Percentiles rank a stretch among this genome's conserved stretches.
Conservation (phyloP, 2,113 vertebrate species). For the Callionymus lyra region DNA sequence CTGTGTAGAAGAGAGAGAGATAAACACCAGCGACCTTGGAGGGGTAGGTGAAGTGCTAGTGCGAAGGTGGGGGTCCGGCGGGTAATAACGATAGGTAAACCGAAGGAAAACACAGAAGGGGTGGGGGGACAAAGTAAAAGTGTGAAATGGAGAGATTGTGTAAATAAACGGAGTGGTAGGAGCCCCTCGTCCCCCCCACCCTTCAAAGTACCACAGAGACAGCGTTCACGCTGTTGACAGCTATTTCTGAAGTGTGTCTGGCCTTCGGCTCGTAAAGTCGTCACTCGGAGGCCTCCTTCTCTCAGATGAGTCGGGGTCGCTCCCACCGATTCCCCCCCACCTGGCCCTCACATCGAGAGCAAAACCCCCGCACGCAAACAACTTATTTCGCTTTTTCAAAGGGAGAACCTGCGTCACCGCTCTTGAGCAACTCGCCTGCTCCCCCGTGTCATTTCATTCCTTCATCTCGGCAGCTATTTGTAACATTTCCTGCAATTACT, state of each 20-base stretch:
- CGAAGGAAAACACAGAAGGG: background rate
- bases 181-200: too few species aligned
- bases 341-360: conserved; percentile 38
- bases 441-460: conserved; percentile 22
- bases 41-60: conserved; percentile 9
- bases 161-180: conserved; percentile 24
- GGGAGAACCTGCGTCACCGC: conserved; percentile 34
- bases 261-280: conserved; percentile 57
- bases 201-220: conserved; percentile 36
- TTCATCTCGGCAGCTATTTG: conserved; percentile 3
- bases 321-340: conserved; percentile 27
- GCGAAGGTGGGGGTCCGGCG: conserved; percentile 5
- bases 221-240: conserved; percentile 48
- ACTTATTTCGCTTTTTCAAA: conserved; percentile 46
- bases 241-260: conserved; percentile 56
- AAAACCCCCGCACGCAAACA: conserved; percentile 36
- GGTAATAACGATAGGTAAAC: conserved; percentile 14
- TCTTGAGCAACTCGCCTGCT: conserved; percentile 21
- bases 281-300: conserved; percentile 46
- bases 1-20: conserved; percentile 18
- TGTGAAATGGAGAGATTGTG: conserved; percentile 27
- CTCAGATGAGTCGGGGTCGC: conserved; percentile 38
- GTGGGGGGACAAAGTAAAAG: conserved; percentile 10
- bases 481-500: conserved; percentile 11
- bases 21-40: conserved; percentile 29